phyloP scores from a whole-genome alignment of 2,888 invertebrate species.

The Stenchaetothrips biformis region DNA sequence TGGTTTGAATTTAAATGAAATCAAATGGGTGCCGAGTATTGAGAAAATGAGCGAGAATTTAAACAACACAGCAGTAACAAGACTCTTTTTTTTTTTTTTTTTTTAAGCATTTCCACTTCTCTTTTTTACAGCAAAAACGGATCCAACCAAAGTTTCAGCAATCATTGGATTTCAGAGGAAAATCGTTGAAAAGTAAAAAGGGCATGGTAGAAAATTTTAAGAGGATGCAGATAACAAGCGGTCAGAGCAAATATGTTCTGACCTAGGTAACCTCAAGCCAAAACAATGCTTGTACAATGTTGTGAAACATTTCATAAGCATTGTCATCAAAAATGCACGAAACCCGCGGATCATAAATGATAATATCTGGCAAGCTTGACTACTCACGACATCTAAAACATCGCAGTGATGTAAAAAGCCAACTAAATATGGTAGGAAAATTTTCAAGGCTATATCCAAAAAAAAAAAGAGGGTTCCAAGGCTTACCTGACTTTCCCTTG shows the following conservation, averaged over 20 bases:
- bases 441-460: constrained; percentile 16
- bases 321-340: background rate
- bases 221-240: background rate
- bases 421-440: constrained; percentile 11
- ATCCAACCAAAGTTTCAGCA: background rate
- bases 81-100: no score
- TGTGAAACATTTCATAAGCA: constrained; percentile 17
- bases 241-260: background rate
- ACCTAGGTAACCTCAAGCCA: background rate
- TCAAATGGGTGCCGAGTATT: background rate
- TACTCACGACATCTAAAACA: no score
- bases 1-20: constrained; percentile 9
- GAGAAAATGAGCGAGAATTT: background rate
- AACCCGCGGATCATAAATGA: background rate
- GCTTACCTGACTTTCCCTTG: constrained; percentile 62
- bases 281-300: background rate
- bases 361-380: background rate
- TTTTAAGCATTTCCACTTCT: background rate
- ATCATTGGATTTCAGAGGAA: background rate
- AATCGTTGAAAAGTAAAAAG: background rate
- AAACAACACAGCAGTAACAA: background rate
- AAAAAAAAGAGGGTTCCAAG: constrained; percentile 30
- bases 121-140: background rate
- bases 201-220: background rate
- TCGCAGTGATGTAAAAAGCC: background rate